Base-by-base conservation (phyloP, 2,888 invertebrate species). In the Axea sp. region DNA sequence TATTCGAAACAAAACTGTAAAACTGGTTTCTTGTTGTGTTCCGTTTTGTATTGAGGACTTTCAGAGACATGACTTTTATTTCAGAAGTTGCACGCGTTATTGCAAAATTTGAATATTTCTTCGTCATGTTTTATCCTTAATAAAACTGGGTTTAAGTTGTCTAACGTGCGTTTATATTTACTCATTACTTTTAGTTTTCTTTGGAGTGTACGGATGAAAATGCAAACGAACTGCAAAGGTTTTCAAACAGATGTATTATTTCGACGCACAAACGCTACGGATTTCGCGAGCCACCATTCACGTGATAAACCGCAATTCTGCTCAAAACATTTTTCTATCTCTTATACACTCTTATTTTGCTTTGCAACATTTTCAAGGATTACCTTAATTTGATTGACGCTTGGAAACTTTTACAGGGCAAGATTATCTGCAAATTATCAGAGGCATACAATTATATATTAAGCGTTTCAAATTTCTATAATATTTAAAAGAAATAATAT, bases 131-230 rank as follows among this genome's bases (percentile, higher is more conserved):
- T n/a, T n/a, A n/a, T n/a, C n/a, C n/a, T n/a, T n/a, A n/a, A n/a
- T n/a, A n/a, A n/a, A n/a, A n/a, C n/a, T n/a, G n/a, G 14, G 33
- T 45, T 8, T 17, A 26, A 35, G 35, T 8, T 47, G 22, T 2
- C 41, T 22, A 12, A 49, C 6, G 39, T n/a, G 14, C 9, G n/a
- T 47, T 43, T 51, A 15, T 15, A 26, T 60, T 41, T 31, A 31
- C 26, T 30, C 49, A 24, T 71, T 47, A 47, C 64, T 71, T 64
- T 49, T 49, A 8, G 12, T 35, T 33, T 45, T 35, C 47, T 55
- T 72, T 72, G 55, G 59, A 65, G 22, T 14, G 51, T 26, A 43
- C 45, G 59, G 55, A 72, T 72, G 72, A 72, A 72, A 72, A 72
- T 65, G 64, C 62, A 64, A 64, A 64, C 72, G 64, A 72, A 64